Conservation (phyloP, 2,888 invertebrate species). For the Lamellibrachia columna region DNA sequence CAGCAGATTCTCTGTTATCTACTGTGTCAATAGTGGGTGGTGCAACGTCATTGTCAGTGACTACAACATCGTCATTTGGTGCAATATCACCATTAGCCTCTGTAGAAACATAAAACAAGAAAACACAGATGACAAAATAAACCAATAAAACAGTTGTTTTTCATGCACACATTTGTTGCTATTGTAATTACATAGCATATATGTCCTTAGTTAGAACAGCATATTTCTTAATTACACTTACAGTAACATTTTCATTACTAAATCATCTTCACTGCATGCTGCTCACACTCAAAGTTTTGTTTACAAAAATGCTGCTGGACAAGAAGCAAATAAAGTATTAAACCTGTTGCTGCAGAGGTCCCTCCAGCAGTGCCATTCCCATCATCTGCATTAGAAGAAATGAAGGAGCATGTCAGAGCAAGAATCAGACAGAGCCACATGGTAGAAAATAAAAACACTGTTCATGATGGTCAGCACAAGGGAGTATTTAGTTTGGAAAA, state of each 20-base stretch:
- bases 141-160: background rate
- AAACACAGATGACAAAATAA: background rate
- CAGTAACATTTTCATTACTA: background rate
- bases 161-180: background rate
- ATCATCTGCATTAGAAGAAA: background rate
- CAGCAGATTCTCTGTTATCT: background rate
- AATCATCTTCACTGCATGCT: background rate
- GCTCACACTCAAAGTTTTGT: background rate
- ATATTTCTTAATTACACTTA: background rate
- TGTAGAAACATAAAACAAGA: slow-evolving; percentile 3
- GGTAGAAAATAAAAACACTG: background rate
- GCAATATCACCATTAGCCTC: background rate
- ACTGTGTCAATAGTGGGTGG: slow-evolving; percentile 1
- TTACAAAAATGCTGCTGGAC: background rate
- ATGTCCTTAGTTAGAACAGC: background rate
- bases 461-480: no score
- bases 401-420: background rate
- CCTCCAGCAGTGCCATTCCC: background rate
- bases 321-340: background rate
- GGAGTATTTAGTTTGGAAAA: no score
- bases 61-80: background rate
- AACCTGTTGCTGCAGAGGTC: background rate
- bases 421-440: background rate
- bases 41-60: background rate
- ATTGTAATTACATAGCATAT: background rate